These are phyloP conservation scores for Leptopilina clavipes DNA, from an alignment of 1,140 invertebrate genomes.

Conservation along the genomic window DNA sequence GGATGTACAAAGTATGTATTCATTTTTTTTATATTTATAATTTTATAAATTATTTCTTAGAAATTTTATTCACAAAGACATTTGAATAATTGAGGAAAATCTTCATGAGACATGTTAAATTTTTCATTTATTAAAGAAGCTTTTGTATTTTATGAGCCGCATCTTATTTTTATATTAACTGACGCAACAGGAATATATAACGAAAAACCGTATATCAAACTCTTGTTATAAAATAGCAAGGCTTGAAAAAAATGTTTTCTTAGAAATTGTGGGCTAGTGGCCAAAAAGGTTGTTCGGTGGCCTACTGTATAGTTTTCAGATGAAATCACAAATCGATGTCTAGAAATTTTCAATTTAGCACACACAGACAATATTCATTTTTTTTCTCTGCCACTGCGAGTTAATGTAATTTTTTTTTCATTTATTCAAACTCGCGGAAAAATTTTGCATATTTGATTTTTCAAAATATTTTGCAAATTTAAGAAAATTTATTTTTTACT, in stretches of 20 bases:
- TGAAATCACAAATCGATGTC: neutral
- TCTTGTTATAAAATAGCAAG: constrained; percentile 5
- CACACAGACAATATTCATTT: no score
- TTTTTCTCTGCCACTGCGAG: no score
- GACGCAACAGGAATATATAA: neutral
- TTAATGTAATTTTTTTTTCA: no score
- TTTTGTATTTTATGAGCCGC: neutral
- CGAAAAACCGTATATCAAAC: constrained; percentile 1
- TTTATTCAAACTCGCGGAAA: no score
- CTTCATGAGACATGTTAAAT: neutral
- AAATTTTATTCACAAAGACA: no score
- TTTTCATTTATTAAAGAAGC: neutral
- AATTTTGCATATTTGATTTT: no score
- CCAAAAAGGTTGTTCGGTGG: neutral
- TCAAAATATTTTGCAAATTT: no score
- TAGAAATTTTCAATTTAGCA: neutral
- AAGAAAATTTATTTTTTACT: no score
- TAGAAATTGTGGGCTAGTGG: constrained; percentile 18
- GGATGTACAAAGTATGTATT: no score
- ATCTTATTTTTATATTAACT: neutral
- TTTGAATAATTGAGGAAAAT: no score
- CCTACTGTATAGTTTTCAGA: neutral
- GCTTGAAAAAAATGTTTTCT: neutral
- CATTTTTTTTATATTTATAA: no score
- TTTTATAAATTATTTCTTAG: no score